phyloP scores from a whole-genome alignment of 2,113 vertebrate species.

The Sclerurus mexicanus region DNA sequence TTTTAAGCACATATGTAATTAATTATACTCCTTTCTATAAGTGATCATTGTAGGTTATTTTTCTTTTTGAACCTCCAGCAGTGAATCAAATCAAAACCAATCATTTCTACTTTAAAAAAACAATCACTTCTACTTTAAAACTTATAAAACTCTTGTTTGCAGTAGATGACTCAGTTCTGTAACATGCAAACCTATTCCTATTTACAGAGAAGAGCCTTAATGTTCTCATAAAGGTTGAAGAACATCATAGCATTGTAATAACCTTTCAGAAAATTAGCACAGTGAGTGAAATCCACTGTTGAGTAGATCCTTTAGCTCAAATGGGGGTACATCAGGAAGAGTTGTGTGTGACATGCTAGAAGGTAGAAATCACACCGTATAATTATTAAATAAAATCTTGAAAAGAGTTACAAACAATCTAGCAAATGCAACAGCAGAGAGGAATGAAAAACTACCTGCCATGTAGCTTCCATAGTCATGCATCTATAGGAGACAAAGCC shows the following conservation, averaged over 20 bases:
- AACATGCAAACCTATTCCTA: neutral
- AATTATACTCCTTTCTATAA: neutral
- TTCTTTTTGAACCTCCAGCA: slow-evolving; percentile 1
- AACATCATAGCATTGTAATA: neutral
- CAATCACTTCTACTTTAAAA: neutral
- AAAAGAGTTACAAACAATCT: neutral
- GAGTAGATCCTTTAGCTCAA: neutral
- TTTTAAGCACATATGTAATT: neutral
- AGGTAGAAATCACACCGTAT: neutral
- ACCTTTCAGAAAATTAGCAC: neutral
- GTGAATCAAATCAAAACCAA: neutral
- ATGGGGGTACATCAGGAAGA: neutral
- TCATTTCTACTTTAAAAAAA: neutral
- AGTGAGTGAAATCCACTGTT: neutral
- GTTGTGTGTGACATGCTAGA: neutral
- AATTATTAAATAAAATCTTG: neutral
- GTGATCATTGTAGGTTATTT: neutral
- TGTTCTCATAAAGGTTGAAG: neutral
- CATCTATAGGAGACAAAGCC: neutral
- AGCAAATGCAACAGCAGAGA: neutral
- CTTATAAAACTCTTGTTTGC: neutral
- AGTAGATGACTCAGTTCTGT: neutral
- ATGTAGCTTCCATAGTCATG: neutral
- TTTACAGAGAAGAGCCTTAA: neutral
- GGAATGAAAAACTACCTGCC: neutral